Evolutionary conservation across 2,797 vertebrate species (phyloP).

Genomic region (Sarcophilus harrisii): DNA sequence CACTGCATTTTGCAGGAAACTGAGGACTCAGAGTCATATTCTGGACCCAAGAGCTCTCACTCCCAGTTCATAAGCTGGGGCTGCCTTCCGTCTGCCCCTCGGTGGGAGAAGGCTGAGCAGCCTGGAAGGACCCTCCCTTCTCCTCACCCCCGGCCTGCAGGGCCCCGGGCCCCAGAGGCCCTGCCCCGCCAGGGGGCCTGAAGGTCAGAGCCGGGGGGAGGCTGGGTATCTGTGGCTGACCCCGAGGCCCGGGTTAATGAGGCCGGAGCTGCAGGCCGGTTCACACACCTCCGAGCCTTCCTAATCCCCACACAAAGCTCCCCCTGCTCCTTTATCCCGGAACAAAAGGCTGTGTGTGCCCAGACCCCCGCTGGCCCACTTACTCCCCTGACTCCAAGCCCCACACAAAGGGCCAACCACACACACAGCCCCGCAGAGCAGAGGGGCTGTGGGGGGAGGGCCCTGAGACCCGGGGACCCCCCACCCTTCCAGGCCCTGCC

Average conservation of each 20-base stretch:
- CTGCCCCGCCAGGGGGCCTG: background rate
- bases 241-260: slow-evolving; percentile 78
- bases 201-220: slow-evolving; percentile 33
- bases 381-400: slow-evolving; percentile 83
- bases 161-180: background rate
- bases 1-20: background rate
- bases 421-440: slow-evolving; percentile 28
- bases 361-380: slow-evolving; percentile 84
- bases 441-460: slow-evolving; percentile 22
- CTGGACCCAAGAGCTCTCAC: background rate
- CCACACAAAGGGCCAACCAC: slow-evolving; percentile 80
- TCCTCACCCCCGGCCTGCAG: background rate
- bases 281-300: slow-evolving; percentile 84
- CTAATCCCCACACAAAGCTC: slow-evolving; percentile 87
- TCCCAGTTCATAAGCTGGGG: background rate
- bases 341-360: slow-evolving; percentile 85
- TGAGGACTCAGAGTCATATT: slow-evolving; percentile 5
- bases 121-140: background rate
- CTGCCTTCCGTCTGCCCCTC: background rate
- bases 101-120: background rate
- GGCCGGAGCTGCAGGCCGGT: slow-evolving; percentile 59
- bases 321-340: slow-evolving; percentile 82
- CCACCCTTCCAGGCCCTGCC: fast-evolving
- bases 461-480: background rate
- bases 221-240: slow-evolving; percentile 55